Conservation (phyloP, 23 tunicate species). For the Clavelina lepadiformis region DNA sequence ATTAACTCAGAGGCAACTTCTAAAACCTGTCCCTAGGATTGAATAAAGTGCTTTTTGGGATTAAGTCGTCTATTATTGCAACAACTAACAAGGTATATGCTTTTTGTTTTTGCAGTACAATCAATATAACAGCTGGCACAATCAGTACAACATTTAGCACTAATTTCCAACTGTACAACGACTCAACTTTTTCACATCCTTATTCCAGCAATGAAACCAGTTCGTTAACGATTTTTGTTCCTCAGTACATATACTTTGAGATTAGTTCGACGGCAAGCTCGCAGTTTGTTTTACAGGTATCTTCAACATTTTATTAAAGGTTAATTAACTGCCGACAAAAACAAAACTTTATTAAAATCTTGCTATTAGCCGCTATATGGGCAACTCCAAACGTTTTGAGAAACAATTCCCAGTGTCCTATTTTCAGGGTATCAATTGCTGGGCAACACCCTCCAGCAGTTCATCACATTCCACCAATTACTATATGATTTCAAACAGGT, state of each 20-base stretch:
- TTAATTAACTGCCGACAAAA: background rate
- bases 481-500: slow-evolving; percentile 19
- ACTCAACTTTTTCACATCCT: slow-evolving; percentile 12
- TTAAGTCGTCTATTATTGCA: no score
- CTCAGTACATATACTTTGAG: slow-evolving; percentile 12
- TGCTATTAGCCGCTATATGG: no score
- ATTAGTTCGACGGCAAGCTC: background rate
- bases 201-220: background rate
- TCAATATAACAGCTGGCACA: slow-evolving; percentile 3
- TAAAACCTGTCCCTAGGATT: no score
- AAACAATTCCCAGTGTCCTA: no score
- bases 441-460: slow-evolving; percentile 28
- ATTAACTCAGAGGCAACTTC: no score
- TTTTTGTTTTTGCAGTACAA: background rate
- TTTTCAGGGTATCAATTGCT: slow-evolving; percentile 25
- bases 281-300: slow-evolving; percentile 11
- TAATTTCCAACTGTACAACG: slow-evolving; percentile 17
- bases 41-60: no score
- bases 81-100: no score
- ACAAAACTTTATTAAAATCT: no score
- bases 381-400: no score
- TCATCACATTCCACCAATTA: slow-evolving; percentile 16
- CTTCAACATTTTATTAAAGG: background rate
- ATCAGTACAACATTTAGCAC: slow-evolving; percentile 1
- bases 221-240: slow-evolving; percentile 5